phyloP scores from a whole-genome alignment of 2,888 invertebrate genomes.

The Geotrupes spiniger region DNA sequence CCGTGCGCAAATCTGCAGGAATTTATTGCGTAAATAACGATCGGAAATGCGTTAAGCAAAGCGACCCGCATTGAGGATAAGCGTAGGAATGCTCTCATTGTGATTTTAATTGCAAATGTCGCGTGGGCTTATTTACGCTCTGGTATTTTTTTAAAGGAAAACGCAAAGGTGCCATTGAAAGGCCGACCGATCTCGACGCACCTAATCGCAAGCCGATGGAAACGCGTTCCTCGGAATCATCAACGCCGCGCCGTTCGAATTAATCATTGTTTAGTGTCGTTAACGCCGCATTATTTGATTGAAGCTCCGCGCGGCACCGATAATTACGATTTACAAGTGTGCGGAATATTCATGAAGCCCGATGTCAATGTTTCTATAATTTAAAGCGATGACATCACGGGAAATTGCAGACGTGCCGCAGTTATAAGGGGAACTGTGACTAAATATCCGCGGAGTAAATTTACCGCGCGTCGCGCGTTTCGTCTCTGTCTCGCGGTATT shows the following conservation, averaged over 20 bases:
- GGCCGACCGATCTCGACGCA: too few species aligned
- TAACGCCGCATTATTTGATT: neutral
- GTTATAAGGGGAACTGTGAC: slow-evolving; percentile 23
- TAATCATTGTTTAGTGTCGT: neutral
- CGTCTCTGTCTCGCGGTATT: too few species aligned
- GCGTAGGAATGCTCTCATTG: too few species aligned
- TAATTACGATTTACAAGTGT: neutral
- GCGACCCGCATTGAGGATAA: too few species aligned
- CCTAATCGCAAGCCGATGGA: too few species aligned
- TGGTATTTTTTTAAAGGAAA: too few species aligned
- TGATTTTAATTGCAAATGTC: too few species aligned
- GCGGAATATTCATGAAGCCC: slow-evolving; percentile 7
- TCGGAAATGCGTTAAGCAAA: too few species aligned
- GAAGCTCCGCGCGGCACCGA: neutral
- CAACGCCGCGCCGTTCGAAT: neutral
- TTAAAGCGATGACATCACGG: slow-evolving; percentile 27
- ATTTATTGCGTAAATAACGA: too few species aligned
- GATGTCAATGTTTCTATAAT: slow-evolving; percentile 7
- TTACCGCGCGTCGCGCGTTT: neutral
- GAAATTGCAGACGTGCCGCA: slow-evolving; percentile 23
- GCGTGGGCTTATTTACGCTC: too few species aligned
- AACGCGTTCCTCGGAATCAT: neutral
- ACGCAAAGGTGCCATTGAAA: too few species aligned
- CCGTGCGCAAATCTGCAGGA: too few species aligned
- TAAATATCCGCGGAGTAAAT: slow-evolving; percentile 15